Evolutionary conservation across 2,113 vertebrate species (phyloP).

Genomic region (Scopus umbretta): DNA sequence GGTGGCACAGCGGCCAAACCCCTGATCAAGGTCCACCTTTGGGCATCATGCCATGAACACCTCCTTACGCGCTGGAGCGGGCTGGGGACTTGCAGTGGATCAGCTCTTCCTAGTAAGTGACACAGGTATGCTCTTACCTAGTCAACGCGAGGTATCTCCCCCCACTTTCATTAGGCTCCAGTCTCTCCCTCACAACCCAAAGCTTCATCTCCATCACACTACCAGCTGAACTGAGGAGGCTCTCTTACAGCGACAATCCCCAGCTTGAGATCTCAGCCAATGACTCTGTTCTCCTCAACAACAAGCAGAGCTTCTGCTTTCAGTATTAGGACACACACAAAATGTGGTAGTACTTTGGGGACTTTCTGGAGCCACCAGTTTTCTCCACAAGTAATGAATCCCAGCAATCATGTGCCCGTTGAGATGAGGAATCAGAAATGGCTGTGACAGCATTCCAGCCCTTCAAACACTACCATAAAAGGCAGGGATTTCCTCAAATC

Average conservation of each 20-base stretch:
- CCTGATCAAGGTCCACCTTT: neutral
- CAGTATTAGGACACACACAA: neutral
- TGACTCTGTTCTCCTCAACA: neutral
- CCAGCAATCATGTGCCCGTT: conserved; percentile 16
- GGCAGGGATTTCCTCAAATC: conserved; percentile 51
- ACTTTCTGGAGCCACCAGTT: conserved; percentile 55
- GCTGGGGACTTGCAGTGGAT: accelerated
- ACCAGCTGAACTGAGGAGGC: neutral
- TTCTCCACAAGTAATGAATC: conserved; percentile 56
- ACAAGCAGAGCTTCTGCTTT: conserved; percentile 43
- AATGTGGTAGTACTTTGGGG: conserved; percentile 20
- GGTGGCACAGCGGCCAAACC: neutral
- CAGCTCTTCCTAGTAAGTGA: neutral
- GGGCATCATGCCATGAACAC: accelerated
- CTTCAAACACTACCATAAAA: conserved; percentile 46
- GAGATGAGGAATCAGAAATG: conserved; percentile 47
- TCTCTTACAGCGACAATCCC: neutral
- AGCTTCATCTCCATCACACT: conserved; percentile 3
- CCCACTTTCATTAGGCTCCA: neutral
- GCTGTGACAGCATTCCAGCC: conserved; percentile 52
- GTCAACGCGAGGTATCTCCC: neutral
- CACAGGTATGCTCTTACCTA: conserved; percentile 1
- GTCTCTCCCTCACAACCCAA: neutral
- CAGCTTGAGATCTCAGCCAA: neutral
- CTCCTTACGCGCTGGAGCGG: accelerated